Percentiles rank a stretch among this genome's conserved stretches.
phyloP scores from a whole-genome alignment of 2,113 vertebrate species.

The Zosterops borbonicus region DNA sequence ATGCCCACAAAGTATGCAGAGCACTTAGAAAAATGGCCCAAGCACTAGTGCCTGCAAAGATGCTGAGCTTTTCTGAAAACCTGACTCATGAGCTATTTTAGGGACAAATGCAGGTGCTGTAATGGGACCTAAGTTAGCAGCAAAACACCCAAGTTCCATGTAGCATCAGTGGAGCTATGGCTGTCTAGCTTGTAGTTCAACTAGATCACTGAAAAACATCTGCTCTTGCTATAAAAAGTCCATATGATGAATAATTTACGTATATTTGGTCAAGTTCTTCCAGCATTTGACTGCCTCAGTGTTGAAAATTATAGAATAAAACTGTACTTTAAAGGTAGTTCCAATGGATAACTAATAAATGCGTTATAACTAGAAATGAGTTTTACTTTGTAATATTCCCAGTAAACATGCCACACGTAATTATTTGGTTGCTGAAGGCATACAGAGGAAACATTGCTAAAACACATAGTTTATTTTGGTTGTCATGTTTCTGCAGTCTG shows the following conservation, averaged over 20 bases:
- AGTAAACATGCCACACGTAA: neutral
- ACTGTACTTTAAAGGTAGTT: neutral
- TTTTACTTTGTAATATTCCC: neutral
- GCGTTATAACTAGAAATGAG: neutral
- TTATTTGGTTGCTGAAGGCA: neutral
- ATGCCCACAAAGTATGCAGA: neutral
- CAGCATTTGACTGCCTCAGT: neutral
- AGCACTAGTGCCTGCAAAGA: neutral
- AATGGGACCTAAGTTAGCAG: neutral
- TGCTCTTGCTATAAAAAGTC: neutral
- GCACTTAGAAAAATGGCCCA: neutral
- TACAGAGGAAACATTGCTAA: neutral
- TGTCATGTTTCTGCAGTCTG: neutral
- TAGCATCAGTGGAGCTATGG: neutral
- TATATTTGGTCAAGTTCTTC: neutral
- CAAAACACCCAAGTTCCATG: neutral
- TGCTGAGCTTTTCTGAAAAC: conserved; percentile 2
- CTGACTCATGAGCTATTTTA: conserved; percentile 29
- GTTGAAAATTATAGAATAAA: neutral
- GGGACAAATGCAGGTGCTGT: conserved; percentile 1
- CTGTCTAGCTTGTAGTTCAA: neutral
- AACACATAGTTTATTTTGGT: neutral
- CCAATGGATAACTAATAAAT: neutral
- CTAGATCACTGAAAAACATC: neutral
- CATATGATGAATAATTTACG: neutral